Evolutionary conservation across 2,113 vertebrate genomes (phyloP).

Genomic region (Myiagra hebetior): DNA sequence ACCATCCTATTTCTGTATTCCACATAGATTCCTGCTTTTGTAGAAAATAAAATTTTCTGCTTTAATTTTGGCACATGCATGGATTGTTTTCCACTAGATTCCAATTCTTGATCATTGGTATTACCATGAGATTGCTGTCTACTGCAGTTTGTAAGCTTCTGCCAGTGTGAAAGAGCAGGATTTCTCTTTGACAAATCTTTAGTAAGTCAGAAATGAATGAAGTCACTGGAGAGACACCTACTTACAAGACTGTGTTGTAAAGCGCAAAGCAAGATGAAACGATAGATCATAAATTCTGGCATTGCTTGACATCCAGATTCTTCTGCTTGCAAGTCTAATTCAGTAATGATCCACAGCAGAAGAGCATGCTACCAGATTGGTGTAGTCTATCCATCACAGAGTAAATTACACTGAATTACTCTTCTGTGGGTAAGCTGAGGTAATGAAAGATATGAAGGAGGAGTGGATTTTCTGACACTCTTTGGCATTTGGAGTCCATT

Average conservation of each 20-base stretch:
- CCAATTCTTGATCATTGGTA: background rate
- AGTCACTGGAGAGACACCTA: background rate
- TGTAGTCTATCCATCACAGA: background rate
- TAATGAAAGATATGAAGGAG: background rate
- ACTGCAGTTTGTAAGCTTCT: background rate
- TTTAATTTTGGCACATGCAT: background rate
- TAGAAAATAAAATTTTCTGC: background rate
- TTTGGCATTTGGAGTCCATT: background rate
- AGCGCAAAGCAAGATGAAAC: background rate
- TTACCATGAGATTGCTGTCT: background rate
- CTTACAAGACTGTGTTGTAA: background rate
- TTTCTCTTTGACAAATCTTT: background rate
- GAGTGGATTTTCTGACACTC: background rate
- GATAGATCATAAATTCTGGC: background rate
- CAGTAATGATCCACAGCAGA: background rate
- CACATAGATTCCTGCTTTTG: background rate
- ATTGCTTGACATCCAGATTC: background rate
- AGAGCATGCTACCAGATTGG: background rate
- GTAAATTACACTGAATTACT: background rate
- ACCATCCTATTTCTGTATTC: background rate
- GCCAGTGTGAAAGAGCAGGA: background rate
- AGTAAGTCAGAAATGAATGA: background rate
- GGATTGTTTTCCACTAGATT: background rate
- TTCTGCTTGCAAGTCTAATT: background rate
- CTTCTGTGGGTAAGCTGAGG: background rate